Conservation (phyloP, 2,113 vertebrate species). For the Mus spicilegus region DNA sequence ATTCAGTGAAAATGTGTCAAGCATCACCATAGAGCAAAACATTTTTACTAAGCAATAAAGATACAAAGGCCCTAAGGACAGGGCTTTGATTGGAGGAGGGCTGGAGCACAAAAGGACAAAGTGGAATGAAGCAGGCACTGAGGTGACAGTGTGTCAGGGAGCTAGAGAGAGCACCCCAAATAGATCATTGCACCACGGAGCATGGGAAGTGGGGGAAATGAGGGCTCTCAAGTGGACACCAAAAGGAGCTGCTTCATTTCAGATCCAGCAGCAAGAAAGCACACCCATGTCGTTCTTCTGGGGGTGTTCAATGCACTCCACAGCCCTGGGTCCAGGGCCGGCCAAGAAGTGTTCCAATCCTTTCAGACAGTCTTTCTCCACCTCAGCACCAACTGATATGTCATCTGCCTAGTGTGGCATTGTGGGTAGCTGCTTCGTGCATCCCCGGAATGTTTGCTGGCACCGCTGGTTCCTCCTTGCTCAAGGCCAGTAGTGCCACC, state of each 20-base stretch:
- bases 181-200: not conserved
- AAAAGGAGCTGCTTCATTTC: not conserved
- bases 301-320: not conserved
- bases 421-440: not conserved
- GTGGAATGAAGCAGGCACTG: not conserved
- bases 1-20: not conserved
- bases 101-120: no score
- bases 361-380: not conserved
- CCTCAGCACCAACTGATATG: not conserved
- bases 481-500: not conserved
- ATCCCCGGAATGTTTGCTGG: not conserved
- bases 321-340: no score
- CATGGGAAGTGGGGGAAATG: not conserved
- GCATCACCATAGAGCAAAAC: not conserved
- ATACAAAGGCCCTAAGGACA: not conserved
- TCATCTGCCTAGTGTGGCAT: not conserved
- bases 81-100: not conserved
- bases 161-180: not conserved
- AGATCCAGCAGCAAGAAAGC: constrained; percentile 5
- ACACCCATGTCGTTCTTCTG: not conserved
- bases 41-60: not conserved
- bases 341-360: not conserved
- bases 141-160: not conserved
- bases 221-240: not conserved
- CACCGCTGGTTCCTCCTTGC: not conserved